Evolutionary conservation across 2,113 vertebrate genomes (phyloP).

Genomic region (Gadus macrocephalus): DNA sequence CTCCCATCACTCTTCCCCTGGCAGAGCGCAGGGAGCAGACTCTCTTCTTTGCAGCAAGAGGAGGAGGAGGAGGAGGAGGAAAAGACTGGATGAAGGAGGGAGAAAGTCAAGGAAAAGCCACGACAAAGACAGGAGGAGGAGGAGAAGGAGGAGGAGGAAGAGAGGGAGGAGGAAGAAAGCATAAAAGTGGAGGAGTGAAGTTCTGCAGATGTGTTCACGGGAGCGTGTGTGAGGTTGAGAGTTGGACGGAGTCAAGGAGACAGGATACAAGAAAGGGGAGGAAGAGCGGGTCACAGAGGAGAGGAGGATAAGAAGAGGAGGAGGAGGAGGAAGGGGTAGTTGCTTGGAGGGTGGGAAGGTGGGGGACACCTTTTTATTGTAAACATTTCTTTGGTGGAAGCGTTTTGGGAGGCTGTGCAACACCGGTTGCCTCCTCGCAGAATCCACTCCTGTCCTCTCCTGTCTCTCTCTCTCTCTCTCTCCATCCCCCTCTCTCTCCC

Average conservation of each 20-base stretch:
- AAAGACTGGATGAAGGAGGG: too few relatives aligned
- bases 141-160: too few relatives aligned
- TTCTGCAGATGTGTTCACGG: constrained; percentile 28
- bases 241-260: background rate
- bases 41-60: too few relatives aligned
- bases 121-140: too few relatives aligned
- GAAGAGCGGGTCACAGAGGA: background rate
- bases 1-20: constrained; percentile 48
- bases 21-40: constrained; percentile 39
- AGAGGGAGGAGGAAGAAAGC: rapidly evolving
- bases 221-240: constrained; percentile 15
- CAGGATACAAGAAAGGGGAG: background rate
- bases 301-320: constrained; percentile 3
- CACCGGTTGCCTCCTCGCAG: too few relatives aligned
- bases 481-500: constrained; percentile 49
- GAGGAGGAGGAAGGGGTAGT: background rate
- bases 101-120: too few relatives aligned
- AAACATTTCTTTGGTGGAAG: background rate
- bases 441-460: constrained; percentile 7
- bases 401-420: constrained; percentile 18
- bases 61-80: too few relatives aligned
- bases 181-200: constrained; percentile 28
- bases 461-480: constrained; percentile 19
- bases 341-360: background rate
- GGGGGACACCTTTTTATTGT: background rate